phyloP scores from a whole-genome alignment of 1,140 invertebrate species.

The Leptoteleia sp. region DNA sequence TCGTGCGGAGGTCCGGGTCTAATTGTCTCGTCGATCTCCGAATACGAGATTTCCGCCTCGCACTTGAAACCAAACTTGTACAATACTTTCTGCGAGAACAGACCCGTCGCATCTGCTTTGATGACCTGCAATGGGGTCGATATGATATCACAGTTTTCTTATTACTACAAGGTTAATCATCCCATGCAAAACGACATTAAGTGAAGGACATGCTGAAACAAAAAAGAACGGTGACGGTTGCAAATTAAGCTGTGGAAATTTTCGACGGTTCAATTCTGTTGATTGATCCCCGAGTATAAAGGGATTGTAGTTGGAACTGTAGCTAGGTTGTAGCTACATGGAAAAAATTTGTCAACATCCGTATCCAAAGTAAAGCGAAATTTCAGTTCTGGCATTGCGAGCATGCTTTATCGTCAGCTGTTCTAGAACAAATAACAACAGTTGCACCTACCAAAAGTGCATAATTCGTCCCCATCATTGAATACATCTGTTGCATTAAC shows the following conservation, averaged over 20 bases:
- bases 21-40: slow-evolving; percentile 83
- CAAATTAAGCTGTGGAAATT: slow-evolving; percentile 12
- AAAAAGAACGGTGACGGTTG: slow-evolving; percentile 54
- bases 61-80: slow-evolving; percentile 85
- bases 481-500: too few species aligned
- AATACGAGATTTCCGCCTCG: slow-evolving; percentile 85
- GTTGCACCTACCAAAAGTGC: too few species aligned
- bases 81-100: slow-evolving; percentile 88
- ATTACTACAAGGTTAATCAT: slow-evolving; percentile 34
- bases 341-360: too few species aligned
- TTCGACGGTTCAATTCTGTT: too few species aligned
- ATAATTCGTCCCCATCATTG: too few species aligned
- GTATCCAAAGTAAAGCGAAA: too few species aligned
- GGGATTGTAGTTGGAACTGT: too few species aligned
- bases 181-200: slow-evolving; percentile 76
- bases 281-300: too few species aligned
- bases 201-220: slow-evolving; percentile 77
- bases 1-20: slow-evolving; percentile 84
- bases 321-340: too few species aligned
- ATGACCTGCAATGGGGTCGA: slow-evolving; percentile 83
- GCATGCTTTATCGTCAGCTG: too few species aligned
- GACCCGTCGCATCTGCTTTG: slow-evolving; percentile 89
- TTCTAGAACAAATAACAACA: too few species aligned
- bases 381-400: too few species aligned
- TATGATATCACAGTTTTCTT: slow-evolving; percentile 35